Evolutionary conservation across 2,888 invertebrate genomes (phyloP), one percentile per base, ranked within the genome.

Genomic region (Micoletzkya japonica): DNA sequence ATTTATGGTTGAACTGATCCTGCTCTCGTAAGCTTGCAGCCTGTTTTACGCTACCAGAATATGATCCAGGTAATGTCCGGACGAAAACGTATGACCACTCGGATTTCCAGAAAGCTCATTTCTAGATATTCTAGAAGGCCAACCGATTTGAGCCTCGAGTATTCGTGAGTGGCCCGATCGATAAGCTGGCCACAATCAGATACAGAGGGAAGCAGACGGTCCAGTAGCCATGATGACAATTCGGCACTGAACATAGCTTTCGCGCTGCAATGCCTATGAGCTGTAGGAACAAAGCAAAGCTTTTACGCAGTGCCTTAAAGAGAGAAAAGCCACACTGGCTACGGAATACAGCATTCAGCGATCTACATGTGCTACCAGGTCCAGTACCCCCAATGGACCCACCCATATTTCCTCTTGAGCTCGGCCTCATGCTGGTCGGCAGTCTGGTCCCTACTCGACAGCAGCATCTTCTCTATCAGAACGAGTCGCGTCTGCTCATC

Each of bases 401-500:
- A 77, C 74, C 76, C 78, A 56, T 77, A 77, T 72, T 73, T 72
- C 54, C 72, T 68, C 58, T 70, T 68, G 28, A 76, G 58, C 36
- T 76, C 76, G 2, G 30, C 68, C 24, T 68, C 44, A 52, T 73
- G 57, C 17, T 74, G 74, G 71, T 72, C 36, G 68, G 52, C 52
- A 17, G 58, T 49, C 57, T 56, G 49, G 7, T 57, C 44, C 28
- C 59, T n/a, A 50, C 69, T 59, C 2, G n/a, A 28, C 30, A 70
- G 30, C 10, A 76, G 60, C 74, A 76, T 67, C 60, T 76, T 76
- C 60, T 75, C 74, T 28, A 78, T 76, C 17, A 81, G 74, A 36
- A 76, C 60, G 44, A 77, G 73, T 39, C 81, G 72, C 4, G 80
- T 77, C 64, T 77, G 75, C 68, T 81, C 79, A 67, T 81, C 78